phyloP scores from a whole-genome alignment of 2,888 invertebrate genomes.

The Metellina segmentata region DNA sequence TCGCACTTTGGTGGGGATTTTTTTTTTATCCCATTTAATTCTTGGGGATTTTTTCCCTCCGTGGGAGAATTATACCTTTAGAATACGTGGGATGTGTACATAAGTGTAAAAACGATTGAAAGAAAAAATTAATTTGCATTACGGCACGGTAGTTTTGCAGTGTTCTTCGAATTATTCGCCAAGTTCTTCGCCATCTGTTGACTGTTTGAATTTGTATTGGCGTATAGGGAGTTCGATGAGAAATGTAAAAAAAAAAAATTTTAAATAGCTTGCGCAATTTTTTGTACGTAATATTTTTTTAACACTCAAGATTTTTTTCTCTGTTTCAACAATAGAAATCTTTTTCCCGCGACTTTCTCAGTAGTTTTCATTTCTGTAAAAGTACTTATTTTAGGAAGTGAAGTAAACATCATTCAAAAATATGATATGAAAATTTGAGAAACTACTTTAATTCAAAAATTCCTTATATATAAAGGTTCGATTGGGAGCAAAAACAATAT shows the following conservation, averaged over 20 bases:
- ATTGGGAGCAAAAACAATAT: no score
- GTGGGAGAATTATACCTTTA: conserved; percentile 3
- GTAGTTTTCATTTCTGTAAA: not conserved
- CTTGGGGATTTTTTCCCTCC: not conserved
- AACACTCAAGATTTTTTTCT: not conserved
- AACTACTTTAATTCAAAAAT: no score
- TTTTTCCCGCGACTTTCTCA: not conserved
- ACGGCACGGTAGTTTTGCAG: not conserved
- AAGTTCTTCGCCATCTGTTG: conserved; percentile 38
- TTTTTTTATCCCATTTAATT: conserved; percentile 13
- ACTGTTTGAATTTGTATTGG: not conserved
- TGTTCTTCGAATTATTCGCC: not conserved
- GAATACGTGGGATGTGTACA: conserved; percentile 36
- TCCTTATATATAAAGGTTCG: no score
- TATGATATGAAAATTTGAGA: no score
- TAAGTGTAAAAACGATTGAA: not conserved
- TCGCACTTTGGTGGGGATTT: not conserved
- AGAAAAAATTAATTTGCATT: conserved; percentile 45
- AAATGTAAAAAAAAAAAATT: not conserved
- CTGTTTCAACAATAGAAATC: not conserved
- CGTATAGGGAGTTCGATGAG: not conserved
- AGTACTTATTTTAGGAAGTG: no score
- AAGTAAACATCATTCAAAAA: no score
- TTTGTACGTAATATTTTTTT: not conserved
- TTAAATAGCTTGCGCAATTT: not conserved